A percentile compares a stretch with the other conserved stretches of the same genome.
Evolutionary conservation across 1,140 invertebrate genomes (phyloP).

Genomic region (Mactra quadrangularis): DNA sequence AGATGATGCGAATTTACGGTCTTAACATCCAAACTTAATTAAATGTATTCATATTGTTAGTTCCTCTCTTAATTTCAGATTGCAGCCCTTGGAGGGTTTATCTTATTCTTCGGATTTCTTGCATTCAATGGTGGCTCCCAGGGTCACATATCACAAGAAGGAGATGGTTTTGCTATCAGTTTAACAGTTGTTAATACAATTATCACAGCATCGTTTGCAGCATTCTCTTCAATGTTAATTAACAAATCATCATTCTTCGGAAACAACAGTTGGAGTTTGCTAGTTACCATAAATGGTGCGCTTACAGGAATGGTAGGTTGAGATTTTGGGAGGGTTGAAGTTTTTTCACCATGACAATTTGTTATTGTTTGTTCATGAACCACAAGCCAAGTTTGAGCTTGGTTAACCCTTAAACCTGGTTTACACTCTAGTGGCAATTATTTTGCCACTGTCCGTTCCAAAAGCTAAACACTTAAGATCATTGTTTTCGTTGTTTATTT

Average conservation of each 20-base stretch:
- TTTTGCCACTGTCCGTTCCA: no score
- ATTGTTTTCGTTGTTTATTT: no score
- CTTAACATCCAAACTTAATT: no score
- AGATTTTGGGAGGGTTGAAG: no score
- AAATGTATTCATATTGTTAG: no score
- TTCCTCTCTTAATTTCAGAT: conserved; percentile 80
- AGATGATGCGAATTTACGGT: no score
- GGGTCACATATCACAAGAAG: conserved; percentile 83
- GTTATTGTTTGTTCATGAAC: no score
- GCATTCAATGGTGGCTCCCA: conserved; percentile 87
- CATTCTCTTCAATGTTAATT: conserved; percentile 80
- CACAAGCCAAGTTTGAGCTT: no score
- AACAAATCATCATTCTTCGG: conserved; percentile 67
- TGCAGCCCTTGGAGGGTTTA: conserved; percentile 86
- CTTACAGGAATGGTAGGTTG: conserved; percentile 85
- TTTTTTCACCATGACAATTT: no score
- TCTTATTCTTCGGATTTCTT: conserved; percentile 87
- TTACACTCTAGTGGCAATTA: no score
- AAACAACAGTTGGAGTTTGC: conserved; percentile 84
- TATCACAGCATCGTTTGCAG: conserved; percentile 84
- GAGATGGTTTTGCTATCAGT: conserved; percentile 84
- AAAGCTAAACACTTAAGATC: no score
- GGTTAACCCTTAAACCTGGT: no score
- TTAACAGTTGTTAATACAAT: conserved; percentile 86
- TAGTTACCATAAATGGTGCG: conserved; percentile 85